These are phyloP conservation scores for Pseudolaguvia tuberculata DNA, from an alignment of 2,113 vertebrate genomes.

Conservation along the genomic window DNA sequence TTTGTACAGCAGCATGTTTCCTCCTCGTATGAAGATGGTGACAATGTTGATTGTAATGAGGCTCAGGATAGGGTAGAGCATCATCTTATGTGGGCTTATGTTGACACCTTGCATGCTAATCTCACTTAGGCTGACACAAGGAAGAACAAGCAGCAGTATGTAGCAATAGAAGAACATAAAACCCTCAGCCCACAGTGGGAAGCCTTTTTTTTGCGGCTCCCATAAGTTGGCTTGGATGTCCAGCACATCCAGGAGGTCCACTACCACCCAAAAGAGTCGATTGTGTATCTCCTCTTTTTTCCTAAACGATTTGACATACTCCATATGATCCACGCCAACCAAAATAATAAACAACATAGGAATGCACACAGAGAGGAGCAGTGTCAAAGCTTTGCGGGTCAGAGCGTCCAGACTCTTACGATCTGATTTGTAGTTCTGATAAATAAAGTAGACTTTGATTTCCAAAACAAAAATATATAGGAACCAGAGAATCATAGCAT, in stretches of 20 bases:
- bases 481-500: conserved; percentile 79
- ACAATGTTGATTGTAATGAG: conserved; percentile 73
- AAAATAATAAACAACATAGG: conserved; percentile 69
- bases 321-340: conserved; percentile 74
- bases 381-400: conserved; percentile 67
- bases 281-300: conserved; percentile 73
- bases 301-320: conserved; percentile 72
- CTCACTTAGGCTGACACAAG: conserved; percentile 74
- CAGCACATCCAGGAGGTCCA: conserved; percentile 72
- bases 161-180: conserved; percentile 80
- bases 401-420: conserved; percentile 70
- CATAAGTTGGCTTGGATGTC: conserved; percentile 77
- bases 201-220: conserved; percentile 75
- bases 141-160: conserved; percentile 72
- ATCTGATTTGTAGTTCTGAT: conserved; percentile 77
- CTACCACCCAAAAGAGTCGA: conserved; percentile 75
- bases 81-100: conserved; percentile 77
- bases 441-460: conserved; percentile 78
- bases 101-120: conserved; percentile 79
- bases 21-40: conserved; percentile 72
- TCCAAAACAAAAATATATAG: conserved; percentile 77
- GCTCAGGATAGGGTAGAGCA: conserved; percentile 75
- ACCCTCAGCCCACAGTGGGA: conserved; percentile 73
- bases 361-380: conserved; percentile 69
- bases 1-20: conserved; percentile 72